A percentile compares a stretch with the other conserved stretches of the same genome.
phyloP scores from a whole-genome alignment of 1,140 invertebrate genomes.

The Zaprionus ornatus region DNA sequence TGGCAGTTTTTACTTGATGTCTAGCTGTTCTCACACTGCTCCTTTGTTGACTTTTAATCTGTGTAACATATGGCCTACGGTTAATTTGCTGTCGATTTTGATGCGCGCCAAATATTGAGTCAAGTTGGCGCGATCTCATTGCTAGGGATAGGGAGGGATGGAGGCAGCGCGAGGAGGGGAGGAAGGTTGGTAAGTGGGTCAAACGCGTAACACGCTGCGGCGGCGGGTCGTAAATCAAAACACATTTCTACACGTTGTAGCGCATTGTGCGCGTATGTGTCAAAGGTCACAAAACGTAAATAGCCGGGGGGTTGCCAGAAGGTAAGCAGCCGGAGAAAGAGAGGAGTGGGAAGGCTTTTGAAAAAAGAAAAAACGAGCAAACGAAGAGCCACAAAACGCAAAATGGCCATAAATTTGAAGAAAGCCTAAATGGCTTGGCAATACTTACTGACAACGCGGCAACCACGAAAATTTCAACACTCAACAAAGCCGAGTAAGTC shows the following conservation, averaged over 20 bases:
- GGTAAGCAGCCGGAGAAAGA: neutral
- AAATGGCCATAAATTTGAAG: slow-evolving; percentile 77
- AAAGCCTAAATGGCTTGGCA: slow-evolving; percentile 73
- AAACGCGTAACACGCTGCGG: slow-evolving; percentile 30
- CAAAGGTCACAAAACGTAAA: slow-evolving; percentile 68
- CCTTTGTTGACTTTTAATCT: slow-evolving; percentile 18
- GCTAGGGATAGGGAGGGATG: neutral
- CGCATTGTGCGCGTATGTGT: slow-evolving; percentile 27
- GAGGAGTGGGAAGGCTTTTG: slow-evolving; percentile 21
- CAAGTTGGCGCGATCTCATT: neutral
- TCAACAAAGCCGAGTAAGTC: slow-evolving; percentile 36
- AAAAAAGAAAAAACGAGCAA: slow-evolving; percentile 18
- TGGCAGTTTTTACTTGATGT: neutral
- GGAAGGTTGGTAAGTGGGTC: slow-evolving; percentile 33
- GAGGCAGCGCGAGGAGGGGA: neutral
- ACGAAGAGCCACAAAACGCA: slow-evolving; percentile 62
- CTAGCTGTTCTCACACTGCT: neutral
- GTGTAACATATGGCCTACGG: neutral
- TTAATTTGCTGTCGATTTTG: slow-evolving; percentile 25
- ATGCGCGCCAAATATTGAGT: slow-evolving; percentile 18
- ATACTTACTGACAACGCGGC: slow-evolving; percentile 47
- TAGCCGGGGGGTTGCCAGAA: slow-evolving; percentile 35
- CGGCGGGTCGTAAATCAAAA: slow-evolving; percentile 63
- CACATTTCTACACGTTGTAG: slow-evolving; percentile 27
- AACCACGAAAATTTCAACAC: slow-evolving; percentile 39